phyloP scores from a whole-genome alignment of 2,797 vertebrate genomes.

The Sebastes matsubarae region DNA sequence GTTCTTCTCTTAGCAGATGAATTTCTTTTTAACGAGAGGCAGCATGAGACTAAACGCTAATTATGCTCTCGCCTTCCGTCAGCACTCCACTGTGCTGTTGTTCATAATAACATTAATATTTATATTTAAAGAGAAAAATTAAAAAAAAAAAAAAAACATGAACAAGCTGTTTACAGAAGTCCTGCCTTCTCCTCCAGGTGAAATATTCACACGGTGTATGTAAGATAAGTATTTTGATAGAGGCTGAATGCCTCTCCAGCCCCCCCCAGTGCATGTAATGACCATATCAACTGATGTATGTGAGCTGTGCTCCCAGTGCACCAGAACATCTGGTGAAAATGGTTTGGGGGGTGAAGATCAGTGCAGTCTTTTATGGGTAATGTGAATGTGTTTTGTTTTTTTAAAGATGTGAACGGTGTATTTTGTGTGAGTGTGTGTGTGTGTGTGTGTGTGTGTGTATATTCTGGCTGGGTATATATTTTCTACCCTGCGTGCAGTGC shows the following conservation, averaged over 20 bases:
- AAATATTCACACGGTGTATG: conserved; percentile 63
- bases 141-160: not conserved
- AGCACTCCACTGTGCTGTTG: conserved; percentile 53
- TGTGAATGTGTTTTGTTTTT: conserved; percentile 58
- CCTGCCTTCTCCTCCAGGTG: conserved; percentile 71
- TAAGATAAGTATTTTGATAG: conserved; percentile 57
- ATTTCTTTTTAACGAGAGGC: conserved; percentile 11
- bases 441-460: conserved; percentile 4
- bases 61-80: conserved; percentile 39
- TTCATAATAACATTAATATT: conserved; percentile 44
- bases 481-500: conserved; percentile 65
- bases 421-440: not conserved
- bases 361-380: conserved; percentile 37
- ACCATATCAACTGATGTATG: conserved; percentile 42
- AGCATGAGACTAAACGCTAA: conserved; percentile 29
- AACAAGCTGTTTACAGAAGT: conserved; percentile 77
- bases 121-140: conserved; percentile 56
- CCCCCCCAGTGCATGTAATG: conserved; percentile 41
- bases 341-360: conserved; percentile 1
- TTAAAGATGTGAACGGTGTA: conserved; percentile 44
- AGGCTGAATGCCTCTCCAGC: not conserved
- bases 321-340: conserved; percentile 27
- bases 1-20: conserved; percentile 7
- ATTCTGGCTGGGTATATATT: conserved; percentile 44
- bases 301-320: conserved; percentile 67